Evolutionary conservation across 2,113 vertebrate genomes (phyloP), one percentile per base, ranked within the genome.

Genomic region (Platysteira castanea): DNA sequence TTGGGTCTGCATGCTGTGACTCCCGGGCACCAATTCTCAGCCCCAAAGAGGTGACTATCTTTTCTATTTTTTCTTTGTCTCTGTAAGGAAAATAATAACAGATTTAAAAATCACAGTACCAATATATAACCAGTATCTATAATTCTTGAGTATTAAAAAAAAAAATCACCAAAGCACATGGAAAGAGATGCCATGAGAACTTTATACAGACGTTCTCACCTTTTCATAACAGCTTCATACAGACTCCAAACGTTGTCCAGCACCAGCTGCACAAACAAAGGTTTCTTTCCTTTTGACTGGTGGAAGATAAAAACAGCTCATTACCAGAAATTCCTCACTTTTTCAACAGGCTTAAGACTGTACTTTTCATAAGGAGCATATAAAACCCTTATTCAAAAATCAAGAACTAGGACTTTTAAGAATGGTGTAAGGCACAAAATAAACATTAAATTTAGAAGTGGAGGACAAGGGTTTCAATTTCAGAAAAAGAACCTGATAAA

Each of bases 191-290:
- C 22, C 39, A 35, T 20, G 20, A 80, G 44, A 94, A 60, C 17
- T 79, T 68, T 2, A 22, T 2, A 22, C 1, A 83, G 11, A 53
- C 74, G 31, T 37, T 73, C 96, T 98, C 97, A 99, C 99, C 98
- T 99, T 97, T 98, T 98, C n/a, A 97, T 98, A 67, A 99, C 99
- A 10, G 99, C 98, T n/a, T 99, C 99, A 78, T 99, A 99, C 49
- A 99, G 98, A 97, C 98, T 99, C 99, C 99, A 99, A 83, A 99
- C 98, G 84, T 99, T 99, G 89, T 99, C 99, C 96, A 99, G 96
- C 74, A 99, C 99, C 12, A 99, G 97, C 96, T 99, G 99, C 77
- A 99, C 99, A 96, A 99, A 99, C 70, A 99, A 97, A 42, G 98
- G 98, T 84, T 99, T 99, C 98, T 99, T 99, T 96, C 99, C 99